Conservation (phyloP, 1,140 invertebrate species). For the Eciton burchellii region DNA sequence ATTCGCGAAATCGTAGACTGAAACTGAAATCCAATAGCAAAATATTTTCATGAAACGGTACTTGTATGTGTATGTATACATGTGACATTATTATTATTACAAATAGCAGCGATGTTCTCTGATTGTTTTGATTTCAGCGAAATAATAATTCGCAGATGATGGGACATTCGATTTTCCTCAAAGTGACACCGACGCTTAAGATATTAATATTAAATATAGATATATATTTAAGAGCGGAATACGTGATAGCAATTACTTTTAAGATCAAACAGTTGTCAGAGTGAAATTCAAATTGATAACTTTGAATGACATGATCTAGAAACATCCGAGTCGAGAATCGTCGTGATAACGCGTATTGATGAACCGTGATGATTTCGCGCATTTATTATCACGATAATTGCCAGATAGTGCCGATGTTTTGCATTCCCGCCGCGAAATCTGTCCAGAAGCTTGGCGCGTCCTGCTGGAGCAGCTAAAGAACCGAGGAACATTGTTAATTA, state of each 20-base stretch:
- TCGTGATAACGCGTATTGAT: not conserved
- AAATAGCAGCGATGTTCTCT: too few relatives aligned
- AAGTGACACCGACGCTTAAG: not conserved
- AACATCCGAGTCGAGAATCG: not conserved
- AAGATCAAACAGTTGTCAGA: not conserved
- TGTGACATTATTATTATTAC: too few relatives aligned
- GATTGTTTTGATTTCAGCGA: too few relatives aligned
- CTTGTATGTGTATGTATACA: not conserved
- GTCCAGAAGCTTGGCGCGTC: conserved; percentile 49
- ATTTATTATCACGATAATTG: conserved; percentile 9
- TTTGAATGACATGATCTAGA: not conserved
- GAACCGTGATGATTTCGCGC: not conserved
- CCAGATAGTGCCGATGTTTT: conserved; percentile 30
- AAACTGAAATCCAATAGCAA: not conserved
- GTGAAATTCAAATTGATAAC: not conserved
- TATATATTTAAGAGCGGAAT: not conserved
- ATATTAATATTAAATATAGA: not conserved
- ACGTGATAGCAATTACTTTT: not conserved
- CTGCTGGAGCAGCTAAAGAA: conserved; percentile 52
- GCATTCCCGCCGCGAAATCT: conserved; percentile 51
- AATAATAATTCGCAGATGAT: too few relatives aligned
- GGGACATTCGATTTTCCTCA: not conserved
- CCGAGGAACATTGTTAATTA: conserved; percentile 80
- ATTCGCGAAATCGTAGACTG: not conserved
- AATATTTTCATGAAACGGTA: not conserved